Evolutionary conservation across 2,113 vertebrate genomes (phyloP), one percentile per base, ranked within the genome.

Genomic region (Psettodes erumei): DNA sequence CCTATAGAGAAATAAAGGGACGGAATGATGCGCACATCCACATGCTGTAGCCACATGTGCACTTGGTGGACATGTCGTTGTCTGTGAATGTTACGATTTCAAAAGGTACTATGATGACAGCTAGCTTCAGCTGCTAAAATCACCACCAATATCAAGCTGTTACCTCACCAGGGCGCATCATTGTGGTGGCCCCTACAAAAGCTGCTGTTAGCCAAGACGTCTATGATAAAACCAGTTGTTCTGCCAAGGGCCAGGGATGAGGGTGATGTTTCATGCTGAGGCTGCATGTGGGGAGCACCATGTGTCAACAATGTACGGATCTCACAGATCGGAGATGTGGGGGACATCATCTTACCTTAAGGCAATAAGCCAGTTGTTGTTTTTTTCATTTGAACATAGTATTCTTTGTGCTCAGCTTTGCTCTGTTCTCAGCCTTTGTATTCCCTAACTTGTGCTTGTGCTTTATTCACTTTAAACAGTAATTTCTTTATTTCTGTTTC

Each of bases 1-100:
- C 23, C 35, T 18, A 66, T 38, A 23, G 33, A 70, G 76, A 64
- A 66, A 73, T 67, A 64, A 51, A 84, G 30, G 40, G 59, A 54
- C 42, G 76, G 38, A 72, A 33, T 42, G 28, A 64, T 19, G 50
- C 37, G n/a, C 42, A 42, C 33, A 54, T n/a, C 16, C 66, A 75
- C 38, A 56, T 11, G 16, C 27, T n/a, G 19, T 2, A 61, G 55
- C 50, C 30, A 9, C 64, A 63, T 38, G 35, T 63, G 56, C 59
- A n/a, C 70, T 72, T 81, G 75, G 64, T 69, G 45, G 37, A 42
- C 48, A 47, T 47, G 55, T 28, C 7, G 5, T 62, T 70, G 45
- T 47, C 58, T 25, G 23, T 54, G 66, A 86, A 42, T 55, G 32
- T 51, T 42, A 16, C 2, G 1, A 42, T 65, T 73, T 75, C 55